Percentiles rank a stretch among this genome's conserved stretches.
phyloP scores from a whole-genome alignment of 2,113 vertebrate species.

The Elachura formosa region DNA sequence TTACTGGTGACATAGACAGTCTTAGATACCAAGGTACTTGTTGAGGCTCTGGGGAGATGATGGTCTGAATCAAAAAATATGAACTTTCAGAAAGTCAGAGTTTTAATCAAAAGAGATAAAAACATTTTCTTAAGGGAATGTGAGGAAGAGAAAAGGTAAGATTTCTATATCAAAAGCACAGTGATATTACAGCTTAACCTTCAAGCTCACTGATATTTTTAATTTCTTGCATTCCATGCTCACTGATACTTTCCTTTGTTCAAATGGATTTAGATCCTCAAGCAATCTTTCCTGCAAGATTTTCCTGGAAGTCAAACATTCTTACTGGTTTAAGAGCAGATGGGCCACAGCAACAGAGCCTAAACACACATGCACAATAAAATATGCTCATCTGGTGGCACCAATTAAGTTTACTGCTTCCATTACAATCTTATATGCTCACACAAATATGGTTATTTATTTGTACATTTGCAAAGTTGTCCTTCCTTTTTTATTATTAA shows the following conservation, averaged over 20 bases:
- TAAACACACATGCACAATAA: background rate
- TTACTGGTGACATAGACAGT: background rate
- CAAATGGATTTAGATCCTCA: background rate
- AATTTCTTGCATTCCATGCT: background rate
- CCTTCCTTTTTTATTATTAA: background rate
- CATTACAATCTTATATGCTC: background rate
- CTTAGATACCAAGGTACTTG: background rate
- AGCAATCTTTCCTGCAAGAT: background rate
- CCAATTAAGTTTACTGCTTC: background rate
- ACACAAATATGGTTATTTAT: background rate
- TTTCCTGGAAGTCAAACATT: background rate
- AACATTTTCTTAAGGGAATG: background rate
- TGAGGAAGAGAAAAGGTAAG: background rate
- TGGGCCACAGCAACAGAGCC: background rate
- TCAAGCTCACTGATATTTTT: background rate
- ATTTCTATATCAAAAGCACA: background rate
- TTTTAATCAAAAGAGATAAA: background rate
- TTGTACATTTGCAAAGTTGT: background rate
- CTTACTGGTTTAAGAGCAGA: background rate
- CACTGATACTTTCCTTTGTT: background rate
- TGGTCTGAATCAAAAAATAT: background rate
- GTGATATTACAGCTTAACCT: background rate
- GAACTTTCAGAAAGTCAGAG: background rate
- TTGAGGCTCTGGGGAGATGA: background rate
- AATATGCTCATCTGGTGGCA: background rate